Conservation (phyloP, 2,888 invertebrate genomes). For the Enchytraeus crypticus region DNA sequence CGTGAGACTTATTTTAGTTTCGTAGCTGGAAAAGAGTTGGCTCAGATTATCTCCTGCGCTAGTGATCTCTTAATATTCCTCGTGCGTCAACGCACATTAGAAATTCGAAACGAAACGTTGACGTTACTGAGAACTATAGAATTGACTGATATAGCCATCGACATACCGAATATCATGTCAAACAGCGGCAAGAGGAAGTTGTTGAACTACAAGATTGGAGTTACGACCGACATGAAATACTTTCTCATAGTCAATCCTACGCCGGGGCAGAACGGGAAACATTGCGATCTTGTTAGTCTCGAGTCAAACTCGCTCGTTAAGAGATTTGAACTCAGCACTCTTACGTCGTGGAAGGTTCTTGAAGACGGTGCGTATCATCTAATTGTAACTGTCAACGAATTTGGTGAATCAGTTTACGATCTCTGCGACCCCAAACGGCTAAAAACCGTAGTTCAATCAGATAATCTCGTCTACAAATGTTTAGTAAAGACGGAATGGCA, state of each 20-base stretch:
- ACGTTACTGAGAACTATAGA: background rate
- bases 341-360: constrained; percentile 11
- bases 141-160: constrained; percentile 13
- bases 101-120: background rate
- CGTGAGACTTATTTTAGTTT: background rate
- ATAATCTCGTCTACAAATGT: constrained; percentile 1
- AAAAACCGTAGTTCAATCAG: background rate
- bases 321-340: background rate
- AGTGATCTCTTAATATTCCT: background rate
- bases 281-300: constrained; percentile 18
- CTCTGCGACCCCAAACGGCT: too few relatives aligned
- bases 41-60: background rate
- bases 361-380: constrained; percentile 12
- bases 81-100: constrained; percentile 16
- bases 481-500: background rate
- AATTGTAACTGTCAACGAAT: background rate
- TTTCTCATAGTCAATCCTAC: constrained; percentile 18
- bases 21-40: background rate
- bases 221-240: constrained; percentile 16
- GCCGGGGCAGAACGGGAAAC: constrained; percentile 3
- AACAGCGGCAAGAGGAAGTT: constrained; percentile 15
- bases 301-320: background rate
- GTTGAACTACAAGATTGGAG: constrained; percentile 10
- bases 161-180: constrained; percentile 10
- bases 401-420: too few relatives aligned